Conservation (phyloP, 2,888 invertebrate species). For the Flexamia atlantica region DNA sequence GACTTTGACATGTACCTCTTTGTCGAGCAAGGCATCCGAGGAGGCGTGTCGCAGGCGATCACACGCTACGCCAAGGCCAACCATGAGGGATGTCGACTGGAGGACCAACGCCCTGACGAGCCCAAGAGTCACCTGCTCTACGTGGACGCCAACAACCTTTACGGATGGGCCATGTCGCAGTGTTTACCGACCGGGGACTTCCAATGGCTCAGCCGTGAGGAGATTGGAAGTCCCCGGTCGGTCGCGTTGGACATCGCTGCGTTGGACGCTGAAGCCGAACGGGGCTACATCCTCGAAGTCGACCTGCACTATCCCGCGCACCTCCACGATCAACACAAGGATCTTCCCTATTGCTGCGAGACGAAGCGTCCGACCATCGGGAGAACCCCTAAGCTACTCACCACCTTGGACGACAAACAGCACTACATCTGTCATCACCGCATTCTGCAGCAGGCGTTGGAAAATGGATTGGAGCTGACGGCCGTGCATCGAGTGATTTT, state of each 20-base stretch:
- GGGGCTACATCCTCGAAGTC: too few relatives aligned
- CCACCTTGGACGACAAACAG: constrained; percentile 7
- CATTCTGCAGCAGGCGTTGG: constrained; percentile 68
- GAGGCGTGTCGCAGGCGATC: constrained; percentile 49
- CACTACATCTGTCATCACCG: constrained; percentile 54
- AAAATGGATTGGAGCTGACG: constrained; percentile 69
- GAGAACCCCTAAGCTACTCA: constrained; percentile 21
- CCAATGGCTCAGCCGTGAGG: constrained; percentile 69
- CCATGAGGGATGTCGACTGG: constrained; percentile 13
- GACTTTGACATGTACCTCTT: constrained; percentile 63
- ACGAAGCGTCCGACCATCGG: not conserved
- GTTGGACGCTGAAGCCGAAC: constrained; percentile 66
- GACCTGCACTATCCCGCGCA: too few relatives aligned
- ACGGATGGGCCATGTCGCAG: constrained; percentile 68
- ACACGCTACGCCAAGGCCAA: constrained; percentile 48
- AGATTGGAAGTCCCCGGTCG: constrained; percentile 68
- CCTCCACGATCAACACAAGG: constrained; percentile 72
- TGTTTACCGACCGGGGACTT: constrained; percentile 69
- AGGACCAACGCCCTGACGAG: constrained; percentile 22
- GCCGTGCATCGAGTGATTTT: constrained; percentile 70
- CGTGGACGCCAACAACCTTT: constrained; percentile 66
- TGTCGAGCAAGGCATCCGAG: too few relatives aligned
- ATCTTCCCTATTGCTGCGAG: constrained; percentile 69
- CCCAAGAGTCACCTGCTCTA: constrained; percentile 61
- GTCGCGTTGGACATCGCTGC: constrained; percentile 56